Percentiles rank a stretch among this genome's conserved stretches.
These are phyloP conservation scores for Prunella strophiata DNA, from an alignment of 2,797 vertebrate genomes.

Conservation along the genomic window DNA sequence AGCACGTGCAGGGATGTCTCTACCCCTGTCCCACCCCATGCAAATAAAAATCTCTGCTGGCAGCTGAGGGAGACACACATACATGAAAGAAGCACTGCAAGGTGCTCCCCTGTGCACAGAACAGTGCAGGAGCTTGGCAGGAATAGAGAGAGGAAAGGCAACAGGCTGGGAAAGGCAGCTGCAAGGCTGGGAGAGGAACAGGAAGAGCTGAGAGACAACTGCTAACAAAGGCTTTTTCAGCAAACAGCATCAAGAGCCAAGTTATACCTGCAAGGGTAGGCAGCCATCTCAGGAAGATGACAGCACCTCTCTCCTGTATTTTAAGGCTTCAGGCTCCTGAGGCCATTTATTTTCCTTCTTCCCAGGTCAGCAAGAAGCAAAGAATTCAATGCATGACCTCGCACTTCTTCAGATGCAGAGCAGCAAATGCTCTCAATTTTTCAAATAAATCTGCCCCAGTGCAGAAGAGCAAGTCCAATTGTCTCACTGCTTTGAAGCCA, in stretches of 20 bases:
- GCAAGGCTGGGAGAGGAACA: not conserved
- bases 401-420: not conserved
- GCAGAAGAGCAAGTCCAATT: not conserved
- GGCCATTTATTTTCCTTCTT: not conserved
- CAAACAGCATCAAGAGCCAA: not conserved
- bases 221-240: not conserved
- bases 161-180: not conserved
- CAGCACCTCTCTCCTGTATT: not conserved
- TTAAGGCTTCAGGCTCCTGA: not conserved
- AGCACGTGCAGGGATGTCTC: not conserved
- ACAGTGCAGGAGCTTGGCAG: not conserved
- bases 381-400: not conserved
- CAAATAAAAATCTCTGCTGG: not conserved
- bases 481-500: not conserved
- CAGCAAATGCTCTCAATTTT: not conserved
- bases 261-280: not conserved
- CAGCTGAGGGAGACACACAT: not conserved
- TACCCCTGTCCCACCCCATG: not conserved
- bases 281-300: not conserved
- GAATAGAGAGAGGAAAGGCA: not conserved
- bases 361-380: not conserved
- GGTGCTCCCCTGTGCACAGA: not conserved
- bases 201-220: not conserved
- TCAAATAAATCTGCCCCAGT: not conserved
- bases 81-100: not conserved